Evolutionary conservation across 1,140 invertebrate species (phyloP).

Genomic region (Sycophila sp.): DNA sequence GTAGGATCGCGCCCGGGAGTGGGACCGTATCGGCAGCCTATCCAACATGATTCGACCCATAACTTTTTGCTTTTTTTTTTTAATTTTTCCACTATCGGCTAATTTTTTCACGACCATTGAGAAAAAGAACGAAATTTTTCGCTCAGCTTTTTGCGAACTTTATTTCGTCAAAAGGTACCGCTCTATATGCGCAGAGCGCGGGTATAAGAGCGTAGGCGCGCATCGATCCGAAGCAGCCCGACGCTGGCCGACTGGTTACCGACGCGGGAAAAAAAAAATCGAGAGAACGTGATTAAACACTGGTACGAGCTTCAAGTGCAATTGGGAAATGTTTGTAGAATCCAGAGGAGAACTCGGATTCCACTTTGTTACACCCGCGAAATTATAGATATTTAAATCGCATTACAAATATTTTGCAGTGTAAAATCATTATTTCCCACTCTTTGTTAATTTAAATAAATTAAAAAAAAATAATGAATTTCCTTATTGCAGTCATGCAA

Average conservation of each 20-base stretch:
- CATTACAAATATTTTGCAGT: too few relatives aligned
- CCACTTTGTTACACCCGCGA: too few relatives aligned
- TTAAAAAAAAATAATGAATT: too few relatives aligned
- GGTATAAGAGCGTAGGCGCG: not conserved
- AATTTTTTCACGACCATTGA: accelerated
- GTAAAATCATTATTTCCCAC: too few relatives aligned
- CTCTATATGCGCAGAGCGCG: not conserved
- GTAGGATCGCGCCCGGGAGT: slow-evolving; percentile 97
- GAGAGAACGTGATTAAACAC: not conserved
- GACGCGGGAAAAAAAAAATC: not conserved
- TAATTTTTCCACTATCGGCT: not conserved
- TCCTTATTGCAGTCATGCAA: too few relatives aligned
- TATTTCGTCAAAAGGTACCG: not conserved
- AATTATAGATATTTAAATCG: too few relatives aligned
- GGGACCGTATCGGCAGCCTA: slow-evolving; percentile 81
- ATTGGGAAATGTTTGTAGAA: not conserved
- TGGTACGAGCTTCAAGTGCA: not conserved
- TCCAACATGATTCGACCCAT: slow-evolving; percentile 85
- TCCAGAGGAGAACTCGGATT: not conserved
- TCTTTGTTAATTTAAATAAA: too few relatives aligned
- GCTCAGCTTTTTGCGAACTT: slow-evolving; percentile 3
- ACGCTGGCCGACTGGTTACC: not conserved
- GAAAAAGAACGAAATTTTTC: slow-evolving; percentile 10
- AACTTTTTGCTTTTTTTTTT: slow-evolving; percentile 67
- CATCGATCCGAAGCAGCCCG: not conserved